Evolutionary conservation across 2,113 vertebrate species (phyloP).

Genomic region (Ameiurus melas): DNA sequence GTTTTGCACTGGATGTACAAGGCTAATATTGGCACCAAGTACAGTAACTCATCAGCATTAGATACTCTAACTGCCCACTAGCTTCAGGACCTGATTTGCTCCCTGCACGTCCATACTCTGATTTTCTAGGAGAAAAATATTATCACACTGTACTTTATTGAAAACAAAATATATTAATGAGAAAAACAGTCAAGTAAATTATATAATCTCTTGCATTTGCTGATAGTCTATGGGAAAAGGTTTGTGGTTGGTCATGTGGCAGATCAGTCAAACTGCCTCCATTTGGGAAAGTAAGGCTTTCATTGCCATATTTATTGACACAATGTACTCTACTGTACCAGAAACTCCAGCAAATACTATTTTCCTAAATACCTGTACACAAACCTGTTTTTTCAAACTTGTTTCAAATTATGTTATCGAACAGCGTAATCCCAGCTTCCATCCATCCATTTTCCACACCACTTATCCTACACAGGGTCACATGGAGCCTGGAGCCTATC

Average conservation of each 20-base stretch:
- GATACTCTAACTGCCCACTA: background rate
- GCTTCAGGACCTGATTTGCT: background rate
- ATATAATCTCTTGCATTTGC: too few species aligned
- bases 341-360: background rate
- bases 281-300: background rate
- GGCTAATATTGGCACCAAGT: background rate
- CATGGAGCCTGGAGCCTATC: too few species aligned
- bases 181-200: too few species aligned
- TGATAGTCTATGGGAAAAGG: background rate
- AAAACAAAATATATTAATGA: too few species aligned
- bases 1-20: background rate
- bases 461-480: too few species aligned
- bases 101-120: background rate
- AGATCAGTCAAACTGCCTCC: background rate
- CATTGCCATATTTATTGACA: background rate
- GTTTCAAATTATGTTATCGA: background rate
- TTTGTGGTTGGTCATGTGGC: too few species aligned
- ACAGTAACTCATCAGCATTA: too few species aligned
- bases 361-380: background rate
- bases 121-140: background rate
- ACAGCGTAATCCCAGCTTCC: background rate
- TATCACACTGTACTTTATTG: too few species aligned
- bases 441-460: too few species aligned
- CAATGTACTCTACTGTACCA: background rate
- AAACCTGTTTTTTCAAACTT: background rate